A percentile compares a stretch with the other conserved stretches of the same genome.
phyloP scores from a whole-genome alignment of 2,888 invertebrate species.

The Ophion costatus region DNA sequence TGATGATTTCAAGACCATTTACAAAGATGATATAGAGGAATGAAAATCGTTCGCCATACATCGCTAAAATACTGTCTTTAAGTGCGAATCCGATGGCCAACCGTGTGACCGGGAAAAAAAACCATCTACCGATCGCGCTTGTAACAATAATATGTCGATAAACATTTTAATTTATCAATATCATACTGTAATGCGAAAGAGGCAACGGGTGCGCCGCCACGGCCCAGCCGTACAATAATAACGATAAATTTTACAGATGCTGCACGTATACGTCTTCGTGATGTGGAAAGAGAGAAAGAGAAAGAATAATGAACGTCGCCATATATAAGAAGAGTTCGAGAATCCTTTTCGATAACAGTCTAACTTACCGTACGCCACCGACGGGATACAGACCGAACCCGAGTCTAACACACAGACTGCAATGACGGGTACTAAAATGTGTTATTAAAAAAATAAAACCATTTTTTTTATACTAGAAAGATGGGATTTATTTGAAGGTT shows the following conservation, averaged over 20 bases:
- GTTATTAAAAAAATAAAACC: background rate
- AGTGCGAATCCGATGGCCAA: background rate
- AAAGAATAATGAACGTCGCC: conserved; percentile 12
- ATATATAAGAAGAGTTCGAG: conserved; percentile 43
- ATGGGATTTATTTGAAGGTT: background rate
- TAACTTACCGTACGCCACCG: conserved; percentile 9
- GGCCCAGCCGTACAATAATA: conserved; percentile 56
- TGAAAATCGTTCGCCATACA: too few relatives aligned
- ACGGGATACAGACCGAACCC: conserved; percentile 2
- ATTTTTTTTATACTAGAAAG: too few relatives aligned
- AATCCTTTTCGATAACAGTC: conserved; percentile 28
- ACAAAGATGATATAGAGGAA: too few relatives aligned
- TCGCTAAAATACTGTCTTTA: background rate
- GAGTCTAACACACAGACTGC: conserved; percentile 5
- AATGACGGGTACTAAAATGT: conserved; percentile 45
- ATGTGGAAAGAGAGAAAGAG: conserved; percentile 13
- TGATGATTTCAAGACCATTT: too few relatives aligned
- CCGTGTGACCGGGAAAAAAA: background rate
- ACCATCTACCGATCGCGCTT: conserved; percentile 28
- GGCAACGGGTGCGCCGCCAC: conserved; percentile 22
- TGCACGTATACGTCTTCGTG: conserved; percentile 6
- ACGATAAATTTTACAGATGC: conserved; percentile 58
- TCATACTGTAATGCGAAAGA: conserved; percentile 33
- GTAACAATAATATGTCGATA: conserved; percentile 48
- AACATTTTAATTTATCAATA: conserved; percentile 54